Evolutionary conservation across 2,797 vertebrate genomes (phyloP).

Genomic region (Hafferia zeledoni): DNA sequence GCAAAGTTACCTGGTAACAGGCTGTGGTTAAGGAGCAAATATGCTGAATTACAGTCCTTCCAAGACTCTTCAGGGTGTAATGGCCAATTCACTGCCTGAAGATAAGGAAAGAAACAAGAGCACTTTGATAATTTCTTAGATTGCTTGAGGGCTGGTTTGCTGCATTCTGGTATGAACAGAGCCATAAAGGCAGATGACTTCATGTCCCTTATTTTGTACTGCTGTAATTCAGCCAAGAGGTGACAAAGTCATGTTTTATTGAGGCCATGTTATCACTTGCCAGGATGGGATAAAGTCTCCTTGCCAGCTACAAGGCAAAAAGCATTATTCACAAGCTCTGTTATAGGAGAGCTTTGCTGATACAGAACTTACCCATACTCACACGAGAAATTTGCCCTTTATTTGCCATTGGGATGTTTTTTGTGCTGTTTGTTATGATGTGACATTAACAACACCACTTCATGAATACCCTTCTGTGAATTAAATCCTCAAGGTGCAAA

Average conservation of each 20-base stretch:
- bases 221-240: conserved; percentile 43
- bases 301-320: conserved; percentile 31
- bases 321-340: conserved; percentile 15
- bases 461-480: not conserved
- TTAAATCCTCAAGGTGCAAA: not conserved
- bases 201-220: conserved; percentile 35
- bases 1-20: not conserved
- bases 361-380: not conserved
- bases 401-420: not conserved
- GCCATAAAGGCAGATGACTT: conserved; percentile 47
- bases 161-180: not conserved
- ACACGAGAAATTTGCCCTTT: not conserved
- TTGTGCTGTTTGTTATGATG: fast-evolving
- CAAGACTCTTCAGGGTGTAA: not conserved
- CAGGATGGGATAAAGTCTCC: conserved; percentile 8
- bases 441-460: not conserved
- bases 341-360: not conserved
- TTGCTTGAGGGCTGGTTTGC: not conserved
- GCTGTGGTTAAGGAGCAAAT: not conserved
- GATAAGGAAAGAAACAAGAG: conserved; percentile 18
- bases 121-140: conserved; percentile 27
- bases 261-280: conserved; percentile 17
- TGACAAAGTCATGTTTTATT: conserved; percentile 46
- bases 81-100: not conserved
- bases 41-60: not conserved